Evolutionary conservation across 2,888 invertebrate species (phyloP), one percentile per base, ranked within the genome.

Genomic region (Agrotis clavis): DNA sequence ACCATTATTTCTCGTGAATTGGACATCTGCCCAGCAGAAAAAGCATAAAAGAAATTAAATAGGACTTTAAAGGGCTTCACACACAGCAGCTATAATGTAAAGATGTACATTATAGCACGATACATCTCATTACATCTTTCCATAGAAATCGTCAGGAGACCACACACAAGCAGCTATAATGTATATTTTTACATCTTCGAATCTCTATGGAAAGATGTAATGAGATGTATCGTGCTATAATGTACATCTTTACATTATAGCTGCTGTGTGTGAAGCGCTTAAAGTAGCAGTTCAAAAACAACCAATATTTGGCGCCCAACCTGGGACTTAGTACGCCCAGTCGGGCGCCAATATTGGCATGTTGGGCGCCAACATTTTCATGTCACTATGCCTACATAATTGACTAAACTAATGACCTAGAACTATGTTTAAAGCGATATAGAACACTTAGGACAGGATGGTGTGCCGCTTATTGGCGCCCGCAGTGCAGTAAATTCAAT

Each of bases 401-500:
- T 72, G 60, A 74, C 61, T 59, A 47, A 62, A 68, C 57, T 61
- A 62, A 79, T 73, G 7, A 69, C 71, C 59, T 64, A 69, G 18
- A 61, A 68, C 50, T 61, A 68, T 48, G 45, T 63, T 59, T 45
- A 30, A 82, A 59, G 48, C 62, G 0, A 64, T 67, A 71, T 71
- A 60, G 51, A 25, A 65, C 61, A 65, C 53, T 69, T 54, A 60
- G 53, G 62, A 73, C 50, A 76, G 64, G 18, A 56, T 35, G 9
- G 35, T 54, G 56, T 62, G 51, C 51, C 60, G 63, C 67, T 75
- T 54, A 80, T 64, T 79, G 75, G 73, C 73, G 41, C 53, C 70
- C 71, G 74, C 79, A 77, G 79, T 74, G 86, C 75, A 77, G 72
- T 60, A 86, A 74, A 85, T 86, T 86, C 74, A 83, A 86, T 86